Conservation (phyloP, 2,888 invertebrate species). For the Cinara cedri region DNA sequence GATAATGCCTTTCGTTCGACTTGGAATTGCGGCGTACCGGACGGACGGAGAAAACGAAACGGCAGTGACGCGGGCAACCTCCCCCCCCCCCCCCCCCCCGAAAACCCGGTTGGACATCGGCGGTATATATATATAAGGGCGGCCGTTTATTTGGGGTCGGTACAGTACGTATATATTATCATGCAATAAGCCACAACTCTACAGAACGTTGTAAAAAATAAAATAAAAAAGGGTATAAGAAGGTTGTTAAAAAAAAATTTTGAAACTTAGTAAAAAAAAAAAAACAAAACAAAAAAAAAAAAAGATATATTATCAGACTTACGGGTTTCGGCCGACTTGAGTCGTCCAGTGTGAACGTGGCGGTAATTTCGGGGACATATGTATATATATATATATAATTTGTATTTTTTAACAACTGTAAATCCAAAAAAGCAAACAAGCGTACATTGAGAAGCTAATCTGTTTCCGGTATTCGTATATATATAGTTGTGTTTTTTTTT, state of each 20-base stretch:
- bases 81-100: too few species aligned
- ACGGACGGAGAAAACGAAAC: too few species aligned
- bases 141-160: neutral
- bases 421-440: slow-evolving; percentile 50
- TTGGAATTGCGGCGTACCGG: too few species aligned
- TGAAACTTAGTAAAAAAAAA: slow-evolving; percentile 46
- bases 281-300: slow-evolving; percentile 13
- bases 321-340: slow-evolving; percentile 56
- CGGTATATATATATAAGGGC: neutral
- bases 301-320: slow-evolving; percentile 49
- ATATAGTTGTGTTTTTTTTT: slow-evolving; percentile 1
- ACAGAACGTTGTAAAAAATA: neutral
- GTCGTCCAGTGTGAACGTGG: slow-evolving; percentile 50
- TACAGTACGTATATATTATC: slow-evolving; percentile 18
- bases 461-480: slow-evolving; percentile 26
- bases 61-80: too few species aligned
- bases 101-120: too few species aligned
- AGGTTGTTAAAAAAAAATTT: slow-evolving; percentile 36
- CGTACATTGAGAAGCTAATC: slow-evolving; percentile 47
- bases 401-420: slow-evolving; percentile 13
- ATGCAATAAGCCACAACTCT: slow-evolving; percentile 52
- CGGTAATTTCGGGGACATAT: slow-evolving; percentile 24
- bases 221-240: slow-evolving; percentile 18
- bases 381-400: slow-evolving; percentile 22
- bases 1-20: too few species aligned